Base-by-base conservation (phyloP, 2,113 vertebrate species). In the Suncus etruscus region DNA sequence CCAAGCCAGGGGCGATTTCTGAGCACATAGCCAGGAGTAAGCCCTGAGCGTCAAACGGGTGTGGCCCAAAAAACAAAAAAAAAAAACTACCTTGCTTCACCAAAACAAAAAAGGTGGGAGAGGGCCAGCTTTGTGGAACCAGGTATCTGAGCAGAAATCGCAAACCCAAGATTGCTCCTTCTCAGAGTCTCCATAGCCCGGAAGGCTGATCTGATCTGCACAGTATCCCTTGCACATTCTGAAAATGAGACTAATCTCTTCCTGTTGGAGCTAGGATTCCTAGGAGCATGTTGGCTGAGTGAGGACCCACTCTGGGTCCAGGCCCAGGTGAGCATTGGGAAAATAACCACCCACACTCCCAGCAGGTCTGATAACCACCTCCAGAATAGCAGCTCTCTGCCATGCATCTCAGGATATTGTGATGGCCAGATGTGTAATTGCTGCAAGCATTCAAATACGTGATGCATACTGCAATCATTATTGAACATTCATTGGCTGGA, bases 301-400 rank as follows among this genome's bases (percentile, higher is more conserved):
- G n/a, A 32, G 15, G 3, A 66, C 45, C 31, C 50, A 58, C 24
- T 39, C 39, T 63, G 47, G 12, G 24, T 18, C 9, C 50, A 24
- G n/a, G n/a, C 2, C 51, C 1, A 15, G 6, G 22, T 16, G 58
- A 6, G 68, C 50, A 63, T 16, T 2, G 1, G 29, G 14, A 65
- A 66, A 8, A 29, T 2, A 2, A 27, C 11, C 8, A 51, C 24
- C 65, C 31, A 74, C 51, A 12, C 48, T 74, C n/a, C 12, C 24
- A 5, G 3, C 2, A 39, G 11, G 50, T 6, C 45, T 18, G 29
- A 10, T 2, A 70, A 58, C 24, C 77, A 74, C 66, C 1, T 10
- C 10, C 1, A 65, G 15, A 50, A 29, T 0, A 6, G n/a, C 0
- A 68, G 72, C 6, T 8, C 29, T n/a, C 15, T n/a, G 22, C 65